phyloP scores from a whole-genome alignment of 1,140 invertebrate genomes.

The Latrodectus geometricus region DNA sequence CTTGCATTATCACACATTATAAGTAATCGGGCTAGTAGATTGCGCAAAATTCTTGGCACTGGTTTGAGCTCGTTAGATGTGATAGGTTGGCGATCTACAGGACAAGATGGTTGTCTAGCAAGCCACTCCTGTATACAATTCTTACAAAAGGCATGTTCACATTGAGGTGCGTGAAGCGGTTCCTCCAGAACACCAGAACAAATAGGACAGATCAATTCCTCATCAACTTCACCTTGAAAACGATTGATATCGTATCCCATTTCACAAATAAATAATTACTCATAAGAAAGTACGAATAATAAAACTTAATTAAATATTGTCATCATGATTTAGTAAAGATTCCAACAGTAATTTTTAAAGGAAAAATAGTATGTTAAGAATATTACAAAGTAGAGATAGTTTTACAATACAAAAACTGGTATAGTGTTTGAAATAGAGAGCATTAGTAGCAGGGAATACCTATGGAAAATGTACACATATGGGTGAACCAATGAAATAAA shows the following conservation, averaged over 20 bases:
- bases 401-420: too few species aligned
- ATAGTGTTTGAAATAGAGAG: too few species aligned
- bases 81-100: constrained; percentile 89
- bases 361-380: too few species aligned
- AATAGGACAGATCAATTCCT: constrained; percentile 91
- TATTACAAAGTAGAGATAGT: too few species aligned
- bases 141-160: constrained; percentile 96
- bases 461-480: too few species aligned
- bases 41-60: constrained; percentile 91
- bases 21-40: constrained; percentile 86
- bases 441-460: too few species aligned
- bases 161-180: constrained; percentile 90
- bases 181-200: constrained; percentile 91
- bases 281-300: too few species aligned
- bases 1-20: constrained; percentile 91
- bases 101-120: constrained; percentile 90
- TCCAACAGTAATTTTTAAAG: too few species aligned
- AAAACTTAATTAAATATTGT: too few species aligned
- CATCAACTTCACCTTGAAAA: constrained; percentile 91
- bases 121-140: constrained; percentile 96
- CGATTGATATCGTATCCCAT: constrained; percentile 92
- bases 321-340: too few species aligned
- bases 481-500: too few species aligned
- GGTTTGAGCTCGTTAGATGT: constrained; percentile 87
- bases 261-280: not conserved